A percentile compares a stretch with the other conserved stretches of the same genome.
These are phyloP conservation scores for Oreochromis grahami DNA, from an alignment of 2,797 vertebrate genomes.

Conservation along the genomic window DNA sequence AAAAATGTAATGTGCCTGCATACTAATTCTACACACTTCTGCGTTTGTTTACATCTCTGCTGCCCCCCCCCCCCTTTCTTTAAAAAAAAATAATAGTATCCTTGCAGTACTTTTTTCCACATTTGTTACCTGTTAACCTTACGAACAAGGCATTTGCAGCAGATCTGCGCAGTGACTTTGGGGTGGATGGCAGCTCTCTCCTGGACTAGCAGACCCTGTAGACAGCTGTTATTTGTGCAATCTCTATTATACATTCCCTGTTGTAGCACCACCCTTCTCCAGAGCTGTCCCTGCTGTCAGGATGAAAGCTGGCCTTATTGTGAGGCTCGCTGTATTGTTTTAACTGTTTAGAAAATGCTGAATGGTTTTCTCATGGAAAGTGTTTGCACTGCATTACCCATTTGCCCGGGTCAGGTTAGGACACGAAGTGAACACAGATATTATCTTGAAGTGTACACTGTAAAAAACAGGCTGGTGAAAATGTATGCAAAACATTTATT, in stretches of 20 bases:
- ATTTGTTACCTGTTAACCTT: slow-evolving; percentile 38
- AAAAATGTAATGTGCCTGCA: neutral
- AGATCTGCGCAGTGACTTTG: neutral
- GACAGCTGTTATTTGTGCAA: slow-evolving; percentile 42
- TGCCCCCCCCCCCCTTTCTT: rapidly evolving
- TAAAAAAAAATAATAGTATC: neutral
- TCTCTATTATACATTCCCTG: slow-evolving; percentile 51
- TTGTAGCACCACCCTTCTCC: slow-evolving; percentile 54
- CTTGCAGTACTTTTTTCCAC: neutral
- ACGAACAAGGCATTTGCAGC: slow-evolving; percentile 49
- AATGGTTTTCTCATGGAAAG: slow-evolving; percentile 66
- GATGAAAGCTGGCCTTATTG: slow-evolving; percentile 61
- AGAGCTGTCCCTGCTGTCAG: slow-evolving; percentile 44
- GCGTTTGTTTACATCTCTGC: neutral
- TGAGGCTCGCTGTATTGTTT: slow-evolving; percentile 61
- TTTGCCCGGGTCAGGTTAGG: slow-evolving; percentile 34
- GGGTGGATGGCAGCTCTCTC: slow-evolving; percentile 14
- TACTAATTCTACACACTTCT: neutral
- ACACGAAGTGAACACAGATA: neutral
- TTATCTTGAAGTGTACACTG: neutral
- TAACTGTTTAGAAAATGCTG: slow-evolving; percentile 73
- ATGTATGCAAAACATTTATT: slow-evolving; percentile 64
- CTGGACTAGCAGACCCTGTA: slow-evolving; percentile 27
- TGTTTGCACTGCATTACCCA: slow-evolving; percentile 68
- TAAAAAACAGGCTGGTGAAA: slow-evolving; percentile 8